These are phyloP conservation scores for Psilopogon haemacephalus DNA, from an alignment of 2,113 vertebrate species.

Conservation along the genomic window DNA sequence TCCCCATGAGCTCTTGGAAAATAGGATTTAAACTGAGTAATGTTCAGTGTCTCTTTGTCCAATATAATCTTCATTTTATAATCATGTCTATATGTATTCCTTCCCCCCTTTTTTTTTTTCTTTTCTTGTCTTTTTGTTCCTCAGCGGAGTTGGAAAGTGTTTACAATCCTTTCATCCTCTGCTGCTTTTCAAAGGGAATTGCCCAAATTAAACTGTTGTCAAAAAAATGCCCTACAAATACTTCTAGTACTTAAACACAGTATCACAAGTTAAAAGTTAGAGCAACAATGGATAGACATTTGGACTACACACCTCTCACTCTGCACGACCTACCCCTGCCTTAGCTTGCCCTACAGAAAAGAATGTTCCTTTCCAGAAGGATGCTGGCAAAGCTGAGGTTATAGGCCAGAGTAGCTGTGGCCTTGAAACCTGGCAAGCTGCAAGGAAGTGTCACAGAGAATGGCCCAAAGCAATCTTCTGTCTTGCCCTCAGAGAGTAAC, in stretches of 20 bases:
- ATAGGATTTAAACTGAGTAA: neutral
- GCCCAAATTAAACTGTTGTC: constrained; percentile 30
- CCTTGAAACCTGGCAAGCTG: neutral
- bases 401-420: neutral
- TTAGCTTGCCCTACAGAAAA: neutral
- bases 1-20: neutral
- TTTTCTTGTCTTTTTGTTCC: neutral
- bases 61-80: neutral
- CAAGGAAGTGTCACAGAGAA: neutral
- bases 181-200: constrained; percentile 37
- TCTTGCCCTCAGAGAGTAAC: neutral
- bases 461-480: neutral
- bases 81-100: neutral
- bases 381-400: neutral
- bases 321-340: neutral
- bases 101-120: neutral
- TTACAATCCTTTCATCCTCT: neutral
- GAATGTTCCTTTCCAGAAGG: neutral
- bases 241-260: neutral
- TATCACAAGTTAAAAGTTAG: neutral
- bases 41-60: neutral
- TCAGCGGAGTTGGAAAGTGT: neutral
- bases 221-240: constrained; percentile 8
- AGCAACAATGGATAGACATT: neutral
- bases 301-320: neutral